Percentiles rank a stretch among this genome's conserved stretches.
Conservation (phyloP, 2,113 vertebrate genomes). For the Typhlomys cinereus region DNA sequence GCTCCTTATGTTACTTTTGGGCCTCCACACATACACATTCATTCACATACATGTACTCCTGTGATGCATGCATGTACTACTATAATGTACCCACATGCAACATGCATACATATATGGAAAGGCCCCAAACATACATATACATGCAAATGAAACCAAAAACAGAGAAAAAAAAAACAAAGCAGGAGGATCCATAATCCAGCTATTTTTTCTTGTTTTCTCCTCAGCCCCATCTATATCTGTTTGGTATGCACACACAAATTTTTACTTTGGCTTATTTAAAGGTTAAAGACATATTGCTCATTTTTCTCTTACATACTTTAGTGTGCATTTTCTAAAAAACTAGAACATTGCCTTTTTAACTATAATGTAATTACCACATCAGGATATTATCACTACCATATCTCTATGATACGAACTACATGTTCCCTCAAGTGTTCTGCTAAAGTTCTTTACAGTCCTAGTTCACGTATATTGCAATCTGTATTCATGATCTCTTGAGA, state of each 20-base stretch:
- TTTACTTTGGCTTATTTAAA: neutral
- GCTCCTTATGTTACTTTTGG: no score
- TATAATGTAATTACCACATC: neutral
- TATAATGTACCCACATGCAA: no score
- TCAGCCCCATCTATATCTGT: neutral
- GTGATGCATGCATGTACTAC: no score
- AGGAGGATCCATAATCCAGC: neutral
- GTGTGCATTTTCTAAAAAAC: neutral
- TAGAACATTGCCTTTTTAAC: neutral
- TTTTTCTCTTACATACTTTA: conserved; percentile 12
- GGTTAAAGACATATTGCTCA: neutral
- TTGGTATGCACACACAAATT: neutral
- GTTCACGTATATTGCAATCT: neutral
- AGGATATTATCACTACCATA: neutral
- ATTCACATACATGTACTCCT: no score
- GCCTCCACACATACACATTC: no score
- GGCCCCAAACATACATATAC: no score
- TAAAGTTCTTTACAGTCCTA: neutral
- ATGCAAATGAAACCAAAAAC: no score
- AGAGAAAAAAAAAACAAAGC: neutral
- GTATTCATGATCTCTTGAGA: neutral
- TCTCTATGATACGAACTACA: neutral
- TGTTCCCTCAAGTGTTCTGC: neutral
- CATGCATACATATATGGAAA: no score
- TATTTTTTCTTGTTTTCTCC: neutral